A percentile compares a stretch with the other conserved stretches of the same genome.
Evolutionary conservation across 2,797 vertebrate species (phyloP).

Genomic region (Meda fulgida): DNA sequence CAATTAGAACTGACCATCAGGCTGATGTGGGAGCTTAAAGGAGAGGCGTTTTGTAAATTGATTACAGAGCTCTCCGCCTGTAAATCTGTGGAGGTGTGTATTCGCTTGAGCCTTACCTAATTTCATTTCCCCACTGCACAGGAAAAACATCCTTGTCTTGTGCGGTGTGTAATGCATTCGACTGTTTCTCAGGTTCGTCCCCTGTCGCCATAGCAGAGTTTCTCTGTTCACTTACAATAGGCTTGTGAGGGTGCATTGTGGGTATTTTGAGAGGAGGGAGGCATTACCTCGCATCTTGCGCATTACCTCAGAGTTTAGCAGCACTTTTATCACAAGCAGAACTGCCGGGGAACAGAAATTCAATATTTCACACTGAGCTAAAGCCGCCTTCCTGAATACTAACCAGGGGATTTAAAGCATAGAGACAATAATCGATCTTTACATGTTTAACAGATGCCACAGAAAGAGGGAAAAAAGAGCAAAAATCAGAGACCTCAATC

Average conservation of each 20-base stretch:
- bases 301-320: slow-evolving; percentile 67
- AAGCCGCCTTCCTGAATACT: slow-evolving; percentile 64
- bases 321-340: slow-evolving; percentile 68
- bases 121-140: slow-evolving; percentile 65
- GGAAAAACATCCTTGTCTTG: slow-evolving; percentile 56
- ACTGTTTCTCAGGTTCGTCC: slow-evolving; percentile 43
- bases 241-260: slow-evolving; percentile 68
- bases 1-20: neutral
- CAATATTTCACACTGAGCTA: slow-evolving; percentile 62
- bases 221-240: slow-evolving; percentile 48
- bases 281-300: slow-evolving; percentile 65
- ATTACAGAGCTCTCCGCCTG: slow-evolving; percentile 59
- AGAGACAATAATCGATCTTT: slow-evolving; percentile 60
- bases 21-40: slow-evolving; percentile 36
- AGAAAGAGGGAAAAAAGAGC: slow-evolving; percentile 41
- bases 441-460: slow-evolving; percentile 42
- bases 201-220: slow-evolving; percentile 43
- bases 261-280: slow-evolving; percentile 66
- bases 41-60: slow-evolving; percentile 62
- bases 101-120: slow-evolving; percentile 54
- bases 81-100: slow-evolving; percentile 58
- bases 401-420: slow-evolving; percentile 68
- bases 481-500: slow-evolving; percentile 36
- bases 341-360: slow-evolving; percentile 65
- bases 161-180: slow-evolving; percentile 59